A percentile compares a stretch with the other conserved stretches of the same genome.
Conservation (phyloP, 1,140 invertebrate genomes). For the Drosophila tristis region DNA sequence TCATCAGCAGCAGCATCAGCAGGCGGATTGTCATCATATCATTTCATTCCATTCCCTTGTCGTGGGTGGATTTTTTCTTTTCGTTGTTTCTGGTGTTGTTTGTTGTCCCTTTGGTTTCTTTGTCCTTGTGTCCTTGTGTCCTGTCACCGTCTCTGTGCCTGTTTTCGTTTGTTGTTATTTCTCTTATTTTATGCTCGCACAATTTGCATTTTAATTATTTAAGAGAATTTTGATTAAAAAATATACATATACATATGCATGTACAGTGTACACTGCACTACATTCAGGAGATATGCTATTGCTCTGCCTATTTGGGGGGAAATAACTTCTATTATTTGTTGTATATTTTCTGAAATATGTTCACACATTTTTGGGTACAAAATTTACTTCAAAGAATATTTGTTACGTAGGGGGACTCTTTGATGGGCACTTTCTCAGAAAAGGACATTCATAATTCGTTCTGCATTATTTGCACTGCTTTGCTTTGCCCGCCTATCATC, state of each 20-base stretch:
- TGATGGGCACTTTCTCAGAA: neutral
- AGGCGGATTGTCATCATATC: constrained; percentile 52
- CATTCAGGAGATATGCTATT: too few species aligned
- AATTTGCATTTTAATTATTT: constrained; percentile 84
- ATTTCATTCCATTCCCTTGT: constrained; percentile 38
- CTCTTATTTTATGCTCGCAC: constrained; percentile 75
- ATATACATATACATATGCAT: constrained; percentile 44
- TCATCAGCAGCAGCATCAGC: constrained; percentile 40
- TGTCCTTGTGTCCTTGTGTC: constrained; percentile 44
- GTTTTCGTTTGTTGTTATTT: constrained; percentile 65
- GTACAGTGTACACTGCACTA: too few species aligned
- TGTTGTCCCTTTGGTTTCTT: constrained; percentile 60
- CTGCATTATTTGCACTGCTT: neutral
- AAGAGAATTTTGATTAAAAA: constrained; percentile 84
- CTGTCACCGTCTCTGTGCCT: constrained; percentile 55
- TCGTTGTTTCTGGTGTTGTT: constrained; percentile 36
- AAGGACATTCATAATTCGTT: constrained; percentile 15
- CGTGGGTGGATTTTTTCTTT: constrained; percentile 41
- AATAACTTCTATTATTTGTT: too few species aligned
- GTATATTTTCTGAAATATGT: too few species aligned
- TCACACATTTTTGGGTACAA: too few species aligned
- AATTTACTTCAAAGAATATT: too few species aligned
- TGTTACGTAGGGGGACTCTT: too few species aligned
- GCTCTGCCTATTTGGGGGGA: too few species aligned
- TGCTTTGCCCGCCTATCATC: constrained; percentile 6